Percentiles rank a stretch among this genome's conserved stretches.
These are phyloP conservation scores for Myzus persicae DNA, from an alignment of 1,140 invertebrate species.

Conservation along the genomic window DNA sequence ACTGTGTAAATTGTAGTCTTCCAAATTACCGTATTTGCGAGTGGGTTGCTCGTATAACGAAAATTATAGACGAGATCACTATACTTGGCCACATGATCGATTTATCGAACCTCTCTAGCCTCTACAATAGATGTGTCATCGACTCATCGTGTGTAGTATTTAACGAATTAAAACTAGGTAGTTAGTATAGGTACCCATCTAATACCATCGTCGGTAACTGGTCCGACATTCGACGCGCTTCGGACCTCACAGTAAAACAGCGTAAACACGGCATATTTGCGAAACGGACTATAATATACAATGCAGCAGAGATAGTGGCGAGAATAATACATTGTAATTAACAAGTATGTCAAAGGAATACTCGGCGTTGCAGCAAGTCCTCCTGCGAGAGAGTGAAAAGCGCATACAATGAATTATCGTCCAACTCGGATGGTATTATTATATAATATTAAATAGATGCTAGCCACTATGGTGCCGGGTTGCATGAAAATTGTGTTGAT, in stretches of 20 bases:
- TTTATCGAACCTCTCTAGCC: neutral
- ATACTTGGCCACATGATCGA: neutral
- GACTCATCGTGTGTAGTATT: neutral
- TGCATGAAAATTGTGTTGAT: too few relatives aligned
- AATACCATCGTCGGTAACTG: neutral
- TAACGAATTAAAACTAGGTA: neutral
- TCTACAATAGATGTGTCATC: neutral
- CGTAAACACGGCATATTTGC: neutral
- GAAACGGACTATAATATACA: neutral
- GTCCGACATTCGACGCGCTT: neutral
- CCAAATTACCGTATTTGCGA: neutral
- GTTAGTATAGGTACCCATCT: neutral
- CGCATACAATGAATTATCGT: neutral
- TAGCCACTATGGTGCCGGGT: too few relatives aligned
- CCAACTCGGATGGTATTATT: neutral
- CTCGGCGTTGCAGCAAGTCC: neutral
- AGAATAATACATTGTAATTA: slow-evolving; percentile 10
- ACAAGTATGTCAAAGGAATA: slow-evolving; percentile 7
- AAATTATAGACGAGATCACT: neutral
- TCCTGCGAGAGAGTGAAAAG: neutral
- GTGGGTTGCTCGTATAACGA: neutral
- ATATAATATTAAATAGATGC: neutral
- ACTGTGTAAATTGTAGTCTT: neutral
- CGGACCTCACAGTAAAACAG: neutral
- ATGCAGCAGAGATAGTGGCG: neutral